Base-by-base conservation (phyloP, 2,797 vertebrate genomes). In the Sternotherus odoratus region DNA sequence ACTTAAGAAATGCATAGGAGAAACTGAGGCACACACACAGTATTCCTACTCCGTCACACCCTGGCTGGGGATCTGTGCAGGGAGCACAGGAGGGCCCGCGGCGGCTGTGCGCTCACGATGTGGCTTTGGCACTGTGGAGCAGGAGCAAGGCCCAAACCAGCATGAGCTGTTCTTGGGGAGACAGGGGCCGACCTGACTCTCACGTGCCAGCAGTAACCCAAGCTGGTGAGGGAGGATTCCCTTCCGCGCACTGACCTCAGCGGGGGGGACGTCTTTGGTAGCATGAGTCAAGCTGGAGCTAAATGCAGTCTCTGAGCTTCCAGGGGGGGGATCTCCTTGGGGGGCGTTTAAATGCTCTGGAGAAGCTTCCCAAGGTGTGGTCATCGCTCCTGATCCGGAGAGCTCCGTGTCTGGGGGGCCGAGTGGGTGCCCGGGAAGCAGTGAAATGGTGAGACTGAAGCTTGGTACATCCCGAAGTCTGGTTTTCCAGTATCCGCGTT, bases 221-320 rank as follows among this genome's bases (percentile, higher is more conserved):
- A 21, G n/a, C 60, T n/a, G 60, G 60, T 17, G 30, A 19, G 33
- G 60, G n/a, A 63, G 60, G 16, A 7, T 63, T 66, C 60, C 60
- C 33, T 21, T n/a, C 16, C 19, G 33, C n/a, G 60, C 33, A 9
- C 8, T n/a, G 60, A n/a, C 60, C 33, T 33, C 33, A 33, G 30
- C 16, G 15, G 19, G 60, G 15, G 8, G 36, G 60, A 33, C 33
- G 10, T 3, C 8, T 66, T 66, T 15, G 7, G 30, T 60, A 12
- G 8, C 1, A 23, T 94, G 96, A 95, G 96, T 97, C 96, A 96
- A 87, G 90, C 89, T 49, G 51, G 83, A 21, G 78, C 96, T 97
- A 95, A 96, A 96, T 96, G 57, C 54, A 92, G 96, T 82, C 8
- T 48, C 94, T 96, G 94, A 96, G 92, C 91, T 88, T 88, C 78